Evolutionary conservation across 2,888 invertebrate species (phyloP), one percentile per base, ranked within the genome.

Genomic region (Steinernema carpocapsae): DNA sequence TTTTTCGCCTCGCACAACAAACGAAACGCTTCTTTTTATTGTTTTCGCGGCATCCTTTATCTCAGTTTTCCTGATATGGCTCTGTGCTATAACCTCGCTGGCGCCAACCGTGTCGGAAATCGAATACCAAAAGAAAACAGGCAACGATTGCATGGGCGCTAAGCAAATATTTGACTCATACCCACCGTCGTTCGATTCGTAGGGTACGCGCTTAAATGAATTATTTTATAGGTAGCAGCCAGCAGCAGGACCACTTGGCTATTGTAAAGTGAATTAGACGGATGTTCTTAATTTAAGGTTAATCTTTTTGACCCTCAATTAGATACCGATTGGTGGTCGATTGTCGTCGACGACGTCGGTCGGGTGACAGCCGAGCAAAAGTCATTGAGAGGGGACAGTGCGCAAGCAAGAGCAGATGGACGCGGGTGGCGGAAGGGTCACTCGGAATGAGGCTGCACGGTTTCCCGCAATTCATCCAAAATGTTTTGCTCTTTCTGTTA

Each of bases 271-370:
- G 26, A 24, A 56, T 24, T 26, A 56, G 19, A 48, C 22, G 24
- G 24, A 32, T 64, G 6, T 26, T 32, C 26, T 64, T 26, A 64
- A n/a, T 29, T 32, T n/a, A 32, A 10, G 17, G 14, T 64, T 12
- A 29, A 64, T 32, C 24, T 22, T n/a, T 52, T n/a, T 64, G 64
- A 64, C 64, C 64, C 64, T 64, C 64, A 64, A 64, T 64, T 64
- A 64, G 32, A 37, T 37, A 29, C 32, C 19, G 22, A 52, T 24
- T 22, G 24, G 12, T 37, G 37, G 37, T 37, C 37, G 37, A 37
- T 22, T 32, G 12, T 17, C 32, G 17, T 32, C 32, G 64, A 26
- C 22, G 19, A 56, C 4, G n/a, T 19, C 48, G 4, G 4, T 14
- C 48, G 64, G 64, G 17, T 64, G 64, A 7, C 64, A 37, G 37